Evolutionary conservation across 92 coral and sea anemone species (phyloP), one percentile per base, ranked within the genome.

Genomic region (Hydrozoanthus gracilis): DNA sequence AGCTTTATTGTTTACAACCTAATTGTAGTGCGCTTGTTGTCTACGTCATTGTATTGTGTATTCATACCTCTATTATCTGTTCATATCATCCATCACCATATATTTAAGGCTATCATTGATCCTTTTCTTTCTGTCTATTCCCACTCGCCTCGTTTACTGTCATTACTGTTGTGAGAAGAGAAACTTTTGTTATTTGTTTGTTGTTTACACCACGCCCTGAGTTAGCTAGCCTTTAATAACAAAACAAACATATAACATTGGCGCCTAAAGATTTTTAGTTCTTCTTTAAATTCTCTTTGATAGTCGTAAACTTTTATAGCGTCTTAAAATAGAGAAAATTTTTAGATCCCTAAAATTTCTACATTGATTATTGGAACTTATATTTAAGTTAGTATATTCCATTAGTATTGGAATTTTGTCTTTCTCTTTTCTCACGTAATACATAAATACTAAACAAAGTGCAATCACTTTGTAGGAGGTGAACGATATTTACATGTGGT

Each of bases 121-220:
- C 71, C 71, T 66, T 66, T 66, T 66, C 71, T 66, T 66, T 66
- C 71, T 66, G 71, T 66, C 71, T 66, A 66, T 66, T 66, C 27
- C 71, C 71, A 66, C 71, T 66, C 71, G 71, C 71, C 71, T 66
- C 71, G 71, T 66, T 66, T 66, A 66, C 71, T 15, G 71, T 66
- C 35, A 66, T 66, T 66, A 66, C 71, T 66, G 71, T 66, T 66
- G 71, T 66, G 71, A 66, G 71, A 66, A 66, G 71, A 66, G 71
- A 66, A 66, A 66, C 71, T 66, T 66, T 66, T 66, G 71, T 66
- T 66, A 66, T 66, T 66, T 66, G 71, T 66, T 66, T 66, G 71
- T 66, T 66, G 71, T 66, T 66, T 66, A 66, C 71, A 66, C 71
- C 71, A 66, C 71, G 71, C 71, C 71, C 71, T 66, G 71, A 66